Evolutionary conservation across 2,888 invertebrate species (phyloP).

Genomic region (Cryptophagus acutangulus): DNA sequence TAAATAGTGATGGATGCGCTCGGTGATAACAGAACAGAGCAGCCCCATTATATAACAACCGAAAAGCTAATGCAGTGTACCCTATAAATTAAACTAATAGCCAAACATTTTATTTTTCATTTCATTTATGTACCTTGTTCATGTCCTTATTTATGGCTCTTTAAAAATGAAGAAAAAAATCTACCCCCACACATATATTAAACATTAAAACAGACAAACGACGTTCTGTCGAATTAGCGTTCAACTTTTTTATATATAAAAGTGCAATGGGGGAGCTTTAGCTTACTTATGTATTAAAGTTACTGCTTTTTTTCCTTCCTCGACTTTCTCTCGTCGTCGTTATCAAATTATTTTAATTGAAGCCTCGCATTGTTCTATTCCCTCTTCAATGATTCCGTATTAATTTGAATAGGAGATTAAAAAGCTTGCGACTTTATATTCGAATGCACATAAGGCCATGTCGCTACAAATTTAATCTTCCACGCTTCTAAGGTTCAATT

Average conservation of each 20-base stretch:
- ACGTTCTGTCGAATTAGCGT: slow-evolving; percentile 35
- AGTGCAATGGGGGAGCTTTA: slow-evolving; percentile 4
- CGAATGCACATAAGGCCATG: slow-evolving; percentile 5
- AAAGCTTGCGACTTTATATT: slow-evolving; percentile 20
- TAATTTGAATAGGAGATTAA: slow-evolving; percentile 31
- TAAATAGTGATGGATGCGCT: slow-evolving; percentile 20
- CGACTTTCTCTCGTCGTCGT: slow-evolving; percentile 23
- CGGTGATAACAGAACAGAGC: slow-evolving; percentile 31
- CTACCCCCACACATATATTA: slow-evolving; percentile 16
- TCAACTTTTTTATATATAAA: slow-evolving; percentile 21
- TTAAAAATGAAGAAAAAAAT: slow-evolving; percentile 21
- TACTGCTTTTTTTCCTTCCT: too few species aligned
- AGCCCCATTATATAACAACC: slow-evolving; percentile 27
- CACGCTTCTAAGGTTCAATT: slow-evolving; percentile 18
- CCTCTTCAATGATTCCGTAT: slow-evolving; percentile 30
- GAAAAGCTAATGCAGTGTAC: slow-evolving; percentile 30
- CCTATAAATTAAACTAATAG: slow-evolving; percentile 37
- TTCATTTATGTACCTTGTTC: slow-evolving; percentile 36
- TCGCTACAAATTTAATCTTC: slow-evolving; percentile 21
- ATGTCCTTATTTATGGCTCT: slow-evolving; percentile 32
- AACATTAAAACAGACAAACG: slow-evolving; percentile 32
- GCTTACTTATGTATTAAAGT: slow-evolving; percentile 17
- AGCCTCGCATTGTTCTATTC: slow-evolving; percentile 30
- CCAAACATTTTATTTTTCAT: slow-evolving; percentile 37
- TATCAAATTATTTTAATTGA: slow-evolving; percentile 40